Evolutionary conservation across 2,888 invertebrate species (phyloP), one percentile per base, ranked within the genome.

Genomic region (Trichogramma dendrolimi): DNA sequence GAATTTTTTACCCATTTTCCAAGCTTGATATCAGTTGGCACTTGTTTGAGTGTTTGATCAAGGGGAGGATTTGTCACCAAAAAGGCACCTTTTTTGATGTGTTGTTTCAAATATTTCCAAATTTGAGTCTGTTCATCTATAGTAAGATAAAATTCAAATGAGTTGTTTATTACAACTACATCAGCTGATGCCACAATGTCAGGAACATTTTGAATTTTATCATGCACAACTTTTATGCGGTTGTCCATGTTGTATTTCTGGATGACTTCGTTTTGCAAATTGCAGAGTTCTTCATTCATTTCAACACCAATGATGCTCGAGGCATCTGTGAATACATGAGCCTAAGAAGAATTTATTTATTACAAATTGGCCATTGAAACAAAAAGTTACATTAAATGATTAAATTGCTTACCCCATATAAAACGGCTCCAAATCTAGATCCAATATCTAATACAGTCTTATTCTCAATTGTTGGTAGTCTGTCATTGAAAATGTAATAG

Each of bases 361-460:
- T 58, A 27, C 38, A 38, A 44, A 44, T 6, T n/a, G 1, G 42
- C 7, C 7, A 43, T 41, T 44, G 27, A 1, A 1, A 54, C 7
- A 7, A 5, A n/a, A 42, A 48, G 6, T 56, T 10, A 27, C 27
- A 27, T 27, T 2, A 27, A 27, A 27, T 27, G 27, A 27, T 27
- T 27, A 14, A 57, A 58, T 52, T 58, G 78, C 82, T 81, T 81
- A 88, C 88, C 66, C 86, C 87, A 80, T 86, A 89, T 6, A 89
- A 79, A 57, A 89, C 83, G 61, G 86, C 85, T 54, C 89, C 89
- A 55, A 89, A 77, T 72, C 89, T 81, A 11, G 89, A 89, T 5
- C 89, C 89, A 59, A 90, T 80, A 79, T 90, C 89, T 42, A 90
- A 73, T 55, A 89, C 76, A 58, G 80, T 82, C 73, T 85, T 85